Evolutionary conservation across 2,797 vertebrate genomes (phyloP).

Genomic region (Neomorphus geoffroyi): DNA sequence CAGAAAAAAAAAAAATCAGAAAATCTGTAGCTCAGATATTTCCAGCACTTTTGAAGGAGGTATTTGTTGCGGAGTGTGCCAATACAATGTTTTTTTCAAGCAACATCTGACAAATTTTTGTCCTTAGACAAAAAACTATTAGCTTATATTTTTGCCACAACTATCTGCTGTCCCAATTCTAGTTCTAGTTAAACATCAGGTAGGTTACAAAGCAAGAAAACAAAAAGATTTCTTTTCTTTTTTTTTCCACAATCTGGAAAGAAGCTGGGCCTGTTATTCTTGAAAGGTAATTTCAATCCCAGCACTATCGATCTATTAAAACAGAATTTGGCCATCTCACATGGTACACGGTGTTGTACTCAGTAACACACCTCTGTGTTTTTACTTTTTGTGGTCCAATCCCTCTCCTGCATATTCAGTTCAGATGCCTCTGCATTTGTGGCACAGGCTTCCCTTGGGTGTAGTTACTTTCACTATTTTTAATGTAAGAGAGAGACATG

Average conservation of each 20-base stretch:
- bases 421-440: not conserved
- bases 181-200: not conserved
- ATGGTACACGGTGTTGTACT: not conserved
- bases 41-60: not conserved
- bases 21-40: not conserved
- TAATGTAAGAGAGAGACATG: not conserved
- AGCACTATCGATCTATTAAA: not conserved
- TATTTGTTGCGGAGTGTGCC: not conserved
- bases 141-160: not conserved
- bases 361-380: fast-evolving
- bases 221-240: not conserved
- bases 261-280: not conserved
- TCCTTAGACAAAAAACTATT: not conserved
- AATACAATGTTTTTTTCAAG: not conserved
- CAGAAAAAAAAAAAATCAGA: not conserved
- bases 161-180: not conserved
- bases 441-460: not conserved
- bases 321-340: not conserved
- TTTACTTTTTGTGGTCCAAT: not conserved
- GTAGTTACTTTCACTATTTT: not conserved
- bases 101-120: not conserved
- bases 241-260: not conserved
- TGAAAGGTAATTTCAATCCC: not conserved
- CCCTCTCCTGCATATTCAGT: not conserved
- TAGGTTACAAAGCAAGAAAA: not conserved